Base-by-base conservation (phyloP, 2,888 invertebrate species). In the Xylocampa areola region DNA sequence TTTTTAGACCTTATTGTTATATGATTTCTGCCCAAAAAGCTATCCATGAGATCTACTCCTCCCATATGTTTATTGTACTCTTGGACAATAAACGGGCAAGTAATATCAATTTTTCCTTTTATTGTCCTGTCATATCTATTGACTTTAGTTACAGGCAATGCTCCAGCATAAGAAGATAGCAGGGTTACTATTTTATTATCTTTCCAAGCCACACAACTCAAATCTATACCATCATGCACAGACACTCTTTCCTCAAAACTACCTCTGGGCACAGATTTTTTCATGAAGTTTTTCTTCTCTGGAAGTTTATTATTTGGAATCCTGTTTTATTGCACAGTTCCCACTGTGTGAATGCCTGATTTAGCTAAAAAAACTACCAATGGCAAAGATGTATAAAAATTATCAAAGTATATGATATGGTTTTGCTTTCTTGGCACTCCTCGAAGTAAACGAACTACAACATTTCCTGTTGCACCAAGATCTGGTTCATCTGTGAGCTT, bases 161-260 rank as follows among this genome's bases (percentile, higher is more conserved):
- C 44, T 43, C 44, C 52, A 44, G 36, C 16, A 37, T 52, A 52
- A 52, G 44, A 5, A 48, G 47, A 47, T 47, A 54, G 1, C 47
- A 54, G 40, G 32, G 47, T 54, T 33, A 37, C 52, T 36, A 52
- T 8, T 13, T 54, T 54, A 41, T 40, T 43, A 48, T 54, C 48
- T 55, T 43, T 55, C 55, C 49, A 55, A 10, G 14, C 49, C n/a
- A 45, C 41, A 19, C 41, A 45, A 36, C 45, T 30, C 25, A 61
- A 13, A 40, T 55, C 54, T 40, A 50, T 50, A 36, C 49, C 50
- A 45, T 60, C 79, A 72, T 54, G 71, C 65, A 72, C 40, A 73
- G 81, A 76, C 21, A 81, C 76, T 74, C 76, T 77, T 65, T 81
- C 81, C 49, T 81, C 79, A 81, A 52, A 80, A 76, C 73, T 79